Base-by-base conservation (phyloP, 1,140 invertebrate species). In the Melipona quadrifasciata region DNA sequence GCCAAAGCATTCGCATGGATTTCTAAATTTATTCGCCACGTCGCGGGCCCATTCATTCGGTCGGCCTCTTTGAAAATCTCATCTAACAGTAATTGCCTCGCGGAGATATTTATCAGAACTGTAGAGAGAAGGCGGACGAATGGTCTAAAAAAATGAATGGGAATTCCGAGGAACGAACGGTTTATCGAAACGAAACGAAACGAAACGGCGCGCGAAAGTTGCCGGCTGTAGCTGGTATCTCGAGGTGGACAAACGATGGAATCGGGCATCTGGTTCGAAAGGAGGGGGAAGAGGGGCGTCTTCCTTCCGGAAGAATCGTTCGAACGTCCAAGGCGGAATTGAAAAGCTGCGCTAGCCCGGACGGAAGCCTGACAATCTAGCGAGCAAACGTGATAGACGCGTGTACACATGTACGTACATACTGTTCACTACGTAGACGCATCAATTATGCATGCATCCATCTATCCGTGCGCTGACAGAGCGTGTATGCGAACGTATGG, bases 381-480 rank as follows among this genome's bases (percentile, higher is more conserved):
- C 39, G 55, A 21, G 74, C 34, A 77, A 76, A 77, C 74, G 74
- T 64, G 74, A 77, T 34, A 64, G 74, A 12, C 74, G 57, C 34
- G 57, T 77, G 17, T 73, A 21, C 39, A 64, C 61, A 24, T 21
- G 27, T 71, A 73, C 65, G 51, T 58, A 82, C 19, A 5, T 51
- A 57, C 16, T 2, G 51, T 55, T 57, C 39, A 16, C 67, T 17
- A 65, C 53, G 81, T 85, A 82, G 55, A 68, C 24, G 73, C 75
- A 90, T 90, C 88, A 89, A 89, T 90, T 90, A 90, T 89, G 88
- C 76, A 89, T 89, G 87, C 82, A 86, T 81, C 81, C 72, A 77
- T 88, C 84, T 76, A 82, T 71, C 68, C 64, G 51, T 51, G 39
- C 65, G 39, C 77, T 72, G 81, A 79, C 87, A 84, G 64, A 58